Evolutionary conservation across 2,888 invertebrate genomes (phyloP).

Genomic region (Netelia fuscicornis): DNA sequence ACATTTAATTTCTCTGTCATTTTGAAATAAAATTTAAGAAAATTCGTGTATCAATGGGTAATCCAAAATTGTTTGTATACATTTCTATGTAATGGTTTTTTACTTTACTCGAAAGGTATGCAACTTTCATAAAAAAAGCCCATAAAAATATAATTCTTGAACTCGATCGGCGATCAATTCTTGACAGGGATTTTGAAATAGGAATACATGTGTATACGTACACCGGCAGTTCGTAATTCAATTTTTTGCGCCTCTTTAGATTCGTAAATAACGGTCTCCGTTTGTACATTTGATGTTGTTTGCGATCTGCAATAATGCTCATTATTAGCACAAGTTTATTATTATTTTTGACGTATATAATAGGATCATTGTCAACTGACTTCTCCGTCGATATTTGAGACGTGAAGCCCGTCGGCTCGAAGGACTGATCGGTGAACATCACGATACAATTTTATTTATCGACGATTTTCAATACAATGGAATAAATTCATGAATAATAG

Average conservation of each 20-base stretch:
- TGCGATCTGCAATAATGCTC: constrained; percentile 52
- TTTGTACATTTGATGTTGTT: constrained; percentile 76
- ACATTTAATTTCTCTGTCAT: neutral
- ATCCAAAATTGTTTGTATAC: too few species aligned
- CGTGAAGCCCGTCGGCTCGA: constrained; percentile 78
- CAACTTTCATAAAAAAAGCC: neutral
- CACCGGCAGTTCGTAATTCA: constrained; percentile 54
- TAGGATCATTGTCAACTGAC: constrained; percentile 70
- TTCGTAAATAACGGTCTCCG: constrained; percentile 76
- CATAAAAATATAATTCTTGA: neutral
- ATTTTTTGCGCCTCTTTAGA: constrained; percentile 75
- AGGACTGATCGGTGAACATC: constrained; percentile 79
- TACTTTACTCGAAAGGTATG: too few species aligned
- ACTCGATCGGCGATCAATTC: neutral
- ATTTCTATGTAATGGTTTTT: too few species aligned
- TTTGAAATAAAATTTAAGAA: neutral
- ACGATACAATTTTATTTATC: neutral
- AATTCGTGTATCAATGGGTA: neutral
- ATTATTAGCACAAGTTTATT: neutral
- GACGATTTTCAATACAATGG: neutral
- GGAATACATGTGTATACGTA: constrained; percentile 24
- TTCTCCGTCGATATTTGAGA: constrained; percentile 76
- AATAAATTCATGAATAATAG: constrained; percentile 1
- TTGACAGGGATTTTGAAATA: neutral
- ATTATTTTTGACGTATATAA: constrained; percentile 21